These are phyloP conservation scores for Rhyzopertha dominica DNA, from an alignment of 1,140 invertebrate species.

Conservation along the genomic window DNA sequence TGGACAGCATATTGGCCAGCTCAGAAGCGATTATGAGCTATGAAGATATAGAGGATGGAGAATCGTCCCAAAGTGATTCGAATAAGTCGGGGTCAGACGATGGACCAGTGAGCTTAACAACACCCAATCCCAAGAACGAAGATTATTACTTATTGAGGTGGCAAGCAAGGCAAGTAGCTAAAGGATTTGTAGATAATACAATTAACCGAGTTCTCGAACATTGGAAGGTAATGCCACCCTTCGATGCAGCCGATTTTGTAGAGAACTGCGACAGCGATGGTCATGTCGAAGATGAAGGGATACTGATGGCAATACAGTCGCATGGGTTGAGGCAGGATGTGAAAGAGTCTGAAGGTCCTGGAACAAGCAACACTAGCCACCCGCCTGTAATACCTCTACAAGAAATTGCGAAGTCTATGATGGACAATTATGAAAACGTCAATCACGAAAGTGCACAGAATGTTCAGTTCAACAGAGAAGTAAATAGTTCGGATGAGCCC, in stretches of 20 bases:
- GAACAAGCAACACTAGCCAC: slow-evolving; percentile 16
- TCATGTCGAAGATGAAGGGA: slow-evolving; percentile 60
- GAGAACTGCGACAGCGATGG: slow-evolving; percentile 52
- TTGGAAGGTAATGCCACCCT: slow-evolving; percentile 52
- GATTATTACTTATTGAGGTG: slow-evolving; percentile 55
- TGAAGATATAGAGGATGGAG: slow-evolving; percentile 26
- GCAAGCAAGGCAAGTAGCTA: slow-evolving; percentile 65
- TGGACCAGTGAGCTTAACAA: slow-evolving; percentile 34
- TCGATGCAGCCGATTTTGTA: slow-evolving; percentile 51
- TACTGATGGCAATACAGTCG: slow-evolving; percentile 58
- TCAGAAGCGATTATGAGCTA: slow-evolving; percentile 30
- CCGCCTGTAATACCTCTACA: slow-evolving; percentile 9
- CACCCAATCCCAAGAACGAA: slow-evolving; percentile 38
- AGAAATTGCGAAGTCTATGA: slow-evolving; percentile 16
- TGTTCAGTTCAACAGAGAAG: too few species aligned
- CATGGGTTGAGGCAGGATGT: slow-evolving; percentile 51
- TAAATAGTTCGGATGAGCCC: too few species aligned
- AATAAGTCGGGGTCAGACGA: slow-evolving; percentile 33
- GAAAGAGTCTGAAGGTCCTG: neutral
- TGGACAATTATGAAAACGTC: slow-evolving; percentile 22
- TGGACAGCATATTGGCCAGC: slow-evolving; percentile 31
- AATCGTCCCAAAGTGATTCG: slow-evolving; percentile 18
- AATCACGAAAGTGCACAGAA: slow-evolving; percentile 24
- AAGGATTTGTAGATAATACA: slow-evolving; percentile 66
- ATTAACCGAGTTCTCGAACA: slow-evolving; percentile 64